Evolutionary conservation across 2,888 invertebrate species (phyloP).

Genomic region (Oligia fasciuncula): DNA sequence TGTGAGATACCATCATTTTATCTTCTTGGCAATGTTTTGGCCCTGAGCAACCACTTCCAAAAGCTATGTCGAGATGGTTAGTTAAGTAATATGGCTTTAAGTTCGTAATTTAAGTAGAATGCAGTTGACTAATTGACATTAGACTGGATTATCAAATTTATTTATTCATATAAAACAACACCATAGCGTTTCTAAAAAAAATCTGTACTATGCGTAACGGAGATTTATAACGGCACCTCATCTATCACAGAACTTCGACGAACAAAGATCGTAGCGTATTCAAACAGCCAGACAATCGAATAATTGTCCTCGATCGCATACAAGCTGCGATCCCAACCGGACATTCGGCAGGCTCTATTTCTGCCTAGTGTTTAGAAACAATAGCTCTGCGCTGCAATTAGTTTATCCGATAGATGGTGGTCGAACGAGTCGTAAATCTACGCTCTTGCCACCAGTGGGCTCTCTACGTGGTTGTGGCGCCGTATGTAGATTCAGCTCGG

Average conservation of each 20-base stretch:
- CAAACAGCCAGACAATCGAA: constrained; percentile 78
- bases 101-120: neutral
- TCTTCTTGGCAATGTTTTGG: neutral
- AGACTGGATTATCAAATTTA: neutral
- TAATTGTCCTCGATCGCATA: constrained; percentile 78
- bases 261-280: constrained; percentile 72
- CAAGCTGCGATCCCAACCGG: constrained; percentile 76
- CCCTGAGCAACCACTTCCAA: too few species aligned
- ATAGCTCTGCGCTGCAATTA: constrained; percentile 88
- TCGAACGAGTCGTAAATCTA: constrained; percentile 89
- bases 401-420: constrained; percentile 89
- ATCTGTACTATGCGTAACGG: neutral
- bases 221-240: constrained; percentile 19
- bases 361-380: constrained; percentile 88
- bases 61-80: neutral
- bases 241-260: constrained; percentile 60
- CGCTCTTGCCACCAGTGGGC: constrained; percentile 86
- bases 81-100: neutral
- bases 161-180: neutral
- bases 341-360: constrained; percentile 78
- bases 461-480: constrained; percentile 84
- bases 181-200: neutral
- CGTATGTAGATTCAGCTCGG: constrained; percentile 88
- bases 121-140: neutral
- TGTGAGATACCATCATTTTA: neutral